Evolutionary conservation across 2,113 vertebrate species (phyloP), one percentile per base, ranked within the genome.

Genomic region (Myrmophylax atrothorax): DNA sequence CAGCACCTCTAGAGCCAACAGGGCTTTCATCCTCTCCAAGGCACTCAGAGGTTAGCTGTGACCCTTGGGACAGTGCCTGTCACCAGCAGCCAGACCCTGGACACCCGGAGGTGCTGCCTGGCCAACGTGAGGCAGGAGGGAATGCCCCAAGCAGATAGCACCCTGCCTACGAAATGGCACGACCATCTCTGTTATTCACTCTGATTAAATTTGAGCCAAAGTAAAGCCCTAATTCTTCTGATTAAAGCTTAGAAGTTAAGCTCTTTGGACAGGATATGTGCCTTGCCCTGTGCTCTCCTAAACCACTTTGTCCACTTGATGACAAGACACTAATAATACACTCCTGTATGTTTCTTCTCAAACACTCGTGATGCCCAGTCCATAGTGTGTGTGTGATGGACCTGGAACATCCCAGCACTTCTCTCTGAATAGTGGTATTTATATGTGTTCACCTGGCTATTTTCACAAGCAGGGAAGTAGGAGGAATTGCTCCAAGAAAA

Each of bases 231-330:
- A 94, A 96, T 96, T 97, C 94, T 97, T 96, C 93, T 94, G 94
- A 94, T 94, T 95, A 97, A 96, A 91, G 93, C 95, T 94, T 93
- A 96, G 76, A 94, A 94, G 86, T 94, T 97, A 96, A 97, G 96
- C 94, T 85, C 89, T 95, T 94, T 0, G n/a, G 78, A 86, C 89
- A 94, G 93, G 87, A 87, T 77, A 73, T 14, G 2, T 87, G 89
- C 83, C 63, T 90, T 92, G 74, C 84, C 84, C 81, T 91, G 77
- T 72, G 91, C 86, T 96, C 69, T 91, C 84, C 74, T 91, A 87
- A 92, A 96, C 70, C 81, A 95, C 74, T 95, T 94, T 79, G 89
- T n/a, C 40, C 87, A 76, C 73, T 91, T 17, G 4, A 75, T n/a
- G n/a, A 63, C 52, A 72, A 93, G 86, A 62, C 49, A 53, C 62